These are phyloP conservation scores for Amphipyra berbera DNA, from an alignment of 2,888 invertebrate species.

Conservation along the genomic window DNA sequence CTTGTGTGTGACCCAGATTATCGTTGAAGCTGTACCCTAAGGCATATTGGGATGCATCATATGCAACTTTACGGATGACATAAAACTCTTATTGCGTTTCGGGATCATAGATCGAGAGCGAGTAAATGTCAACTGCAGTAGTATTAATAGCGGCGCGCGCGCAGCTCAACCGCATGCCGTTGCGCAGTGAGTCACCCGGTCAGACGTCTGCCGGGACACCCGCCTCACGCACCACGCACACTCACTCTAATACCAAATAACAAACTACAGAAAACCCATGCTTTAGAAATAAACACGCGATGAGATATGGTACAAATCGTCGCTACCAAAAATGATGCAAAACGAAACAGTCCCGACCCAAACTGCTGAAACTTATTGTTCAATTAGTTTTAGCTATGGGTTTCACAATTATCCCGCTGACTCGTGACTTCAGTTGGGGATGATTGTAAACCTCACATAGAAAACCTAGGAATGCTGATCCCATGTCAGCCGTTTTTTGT, in stretches of 20 bases:
- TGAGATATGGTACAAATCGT: not conserved
- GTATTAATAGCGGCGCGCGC: slow-evolving; percentile 82
- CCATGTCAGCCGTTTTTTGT: too few species aligned
- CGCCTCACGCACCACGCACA: slow-evolving; percentile 68
- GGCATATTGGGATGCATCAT: slow-evolving; percentile 8
- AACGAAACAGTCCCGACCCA: not conserved
- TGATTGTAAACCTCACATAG: too few species aligned
- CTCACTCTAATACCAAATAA: slow-evolving; percentile 46
- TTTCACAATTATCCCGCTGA: too few species aligned
- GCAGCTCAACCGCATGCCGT: slow-evolving; percentile 73
- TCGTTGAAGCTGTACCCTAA: not conserved
- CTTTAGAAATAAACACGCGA: not conserved
- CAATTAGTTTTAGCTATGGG: too few species aligned
- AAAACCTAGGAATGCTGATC: too few species aligned
- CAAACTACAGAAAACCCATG: slow-evolving; percentile 36
- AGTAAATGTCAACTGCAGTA: slow-evolving; percentile 86
- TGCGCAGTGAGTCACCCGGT: slow-evolving; percentile 80
- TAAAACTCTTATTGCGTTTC: slow-evolving; percentile 70
- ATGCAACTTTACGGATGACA: slow-evolving; percentile 55
- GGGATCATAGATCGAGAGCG: slow-evolving; percentile 83
- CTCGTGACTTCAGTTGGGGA: too few species aligned
- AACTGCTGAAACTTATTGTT: too few species aligned
- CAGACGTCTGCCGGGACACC: slow-evolving; percentile 84
- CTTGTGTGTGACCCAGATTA: not conserved
- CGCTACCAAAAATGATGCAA: not conserved